Evolutionary conservation across 2,888 invertebrate species (phyloP).

Genomic region (Trichogramma dendrolimi): DNA sequence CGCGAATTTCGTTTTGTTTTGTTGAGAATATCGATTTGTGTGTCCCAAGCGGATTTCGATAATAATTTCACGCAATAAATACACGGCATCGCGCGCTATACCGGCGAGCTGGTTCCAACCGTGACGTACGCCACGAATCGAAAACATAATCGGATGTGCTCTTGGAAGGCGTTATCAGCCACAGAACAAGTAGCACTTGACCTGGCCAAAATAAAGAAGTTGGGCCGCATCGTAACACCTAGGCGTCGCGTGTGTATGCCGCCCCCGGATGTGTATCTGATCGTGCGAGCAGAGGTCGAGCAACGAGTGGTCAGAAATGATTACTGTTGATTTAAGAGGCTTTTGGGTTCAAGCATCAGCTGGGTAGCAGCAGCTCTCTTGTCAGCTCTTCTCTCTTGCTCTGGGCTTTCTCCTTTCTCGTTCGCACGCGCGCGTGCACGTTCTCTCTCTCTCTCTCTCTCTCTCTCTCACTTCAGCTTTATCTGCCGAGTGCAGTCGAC

Average conservation of each 20-base stretch:
- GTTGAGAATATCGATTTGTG: no score
- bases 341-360: slow-evolving; percentile 31
- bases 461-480: slow-evolving; percentile 36
- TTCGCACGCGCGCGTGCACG: neutral
- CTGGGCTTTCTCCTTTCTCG: no score
- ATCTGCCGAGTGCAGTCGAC: slow-evolving; percentile 43
- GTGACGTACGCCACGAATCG: no score
- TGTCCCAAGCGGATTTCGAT: no score
- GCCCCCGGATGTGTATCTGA: slow-evolving; percentile 8
- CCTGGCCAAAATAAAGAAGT: neutral
- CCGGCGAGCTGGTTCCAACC: no score
- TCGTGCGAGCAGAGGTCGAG: slow-evolving; percentile 12
- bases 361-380: slow-evolving; percentile 9
- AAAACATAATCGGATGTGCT: no score
- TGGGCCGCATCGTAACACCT: neutral
- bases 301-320: slow-evolving; percentile 40
- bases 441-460: slow-evolving; percentile 13
- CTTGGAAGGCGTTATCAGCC: no score
- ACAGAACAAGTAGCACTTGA: no score
- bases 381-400: no score
- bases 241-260: neutral
- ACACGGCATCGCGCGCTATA: no score
- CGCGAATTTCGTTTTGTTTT: no score
- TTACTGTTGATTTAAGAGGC: slow-evolving; percentile 41
- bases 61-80: no score